phyloP scores from a whole-genome alignment of 1,140 invertebrate genomes.

The Papilio helenus region DNA sequence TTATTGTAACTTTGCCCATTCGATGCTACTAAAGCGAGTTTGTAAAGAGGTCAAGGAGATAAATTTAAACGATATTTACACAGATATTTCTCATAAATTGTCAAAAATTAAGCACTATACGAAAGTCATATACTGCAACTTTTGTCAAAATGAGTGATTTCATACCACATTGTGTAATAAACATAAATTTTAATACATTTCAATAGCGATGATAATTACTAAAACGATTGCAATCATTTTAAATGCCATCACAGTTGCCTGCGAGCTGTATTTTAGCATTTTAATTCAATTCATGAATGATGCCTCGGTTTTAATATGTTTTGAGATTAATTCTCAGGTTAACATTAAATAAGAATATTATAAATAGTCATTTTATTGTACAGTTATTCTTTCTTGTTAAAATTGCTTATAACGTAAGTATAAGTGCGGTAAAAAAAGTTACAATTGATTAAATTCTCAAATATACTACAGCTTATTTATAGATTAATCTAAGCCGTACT shows the following conservation, averaged over 20 bases:
- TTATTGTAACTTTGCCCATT: background rate
- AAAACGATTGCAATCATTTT: conserved; percentile 2
- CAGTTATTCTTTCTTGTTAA: background rate
- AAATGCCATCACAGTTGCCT: conserved; percentile 1
- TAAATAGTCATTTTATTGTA: background rate
- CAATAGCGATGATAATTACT: background rate
- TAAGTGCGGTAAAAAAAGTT: background rate
- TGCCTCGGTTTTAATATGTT: background rate
- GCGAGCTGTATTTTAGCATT: conserved; percentile 17
- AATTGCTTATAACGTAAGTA: background rate
- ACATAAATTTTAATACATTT: conserved; percentile 19
- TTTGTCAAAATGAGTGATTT: background rate
- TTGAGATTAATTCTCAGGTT: background rate
- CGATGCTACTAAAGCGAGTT: background rate
- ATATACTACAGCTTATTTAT: background rate
- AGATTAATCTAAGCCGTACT: background rate
- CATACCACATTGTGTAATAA: background rate
- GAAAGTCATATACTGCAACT: background rate
- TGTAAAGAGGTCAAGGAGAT: background rate
- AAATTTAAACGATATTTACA: background rate
- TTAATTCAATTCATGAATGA: conserved; percentile 5
- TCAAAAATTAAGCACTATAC: background rate
- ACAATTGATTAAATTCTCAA: background rate
- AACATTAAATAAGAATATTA: background rate
- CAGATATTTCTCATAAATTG: background rate